Evolutionary conservation across 2,113 vertebrate genomes (phyloP).

Genomic region (Todiramphus chloris): DNA sequence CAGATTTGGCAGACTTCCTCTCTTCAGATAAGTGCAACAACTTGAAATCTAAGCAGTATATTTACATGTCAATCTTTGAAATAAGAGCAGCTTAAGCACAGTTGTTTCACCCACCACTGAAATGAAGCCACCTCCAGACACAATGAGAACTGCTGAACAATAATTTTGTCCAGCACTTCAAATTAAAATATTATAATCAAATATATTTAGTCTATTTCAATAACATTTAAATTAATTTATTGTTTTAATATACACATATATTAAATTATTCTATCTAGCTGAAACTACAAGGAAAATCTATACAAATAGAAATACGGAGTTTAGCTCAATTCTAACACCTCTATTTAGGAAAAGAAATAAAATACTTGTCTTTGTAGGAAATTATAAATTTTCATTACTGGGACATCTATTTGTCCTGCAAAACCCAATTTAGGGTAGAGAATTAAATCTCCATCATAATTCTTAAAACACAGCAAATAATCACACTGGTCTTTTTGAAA

Average conservation of each 20-base stretch:
- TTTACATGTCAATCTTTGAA: constrained; percentile 24
- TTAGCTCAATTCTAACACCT: neutral
- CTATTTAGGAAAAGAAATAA: neutral
- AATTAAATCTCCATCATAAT: neutral
- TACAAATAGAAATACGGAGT: neutral
- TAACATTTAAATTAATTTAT: neutral
- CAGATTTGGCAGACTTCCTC: neutral
- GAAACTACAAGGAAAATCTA: neutral
- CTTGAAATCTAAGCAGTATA: constrained; percentile 27
- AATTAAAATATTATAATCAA: neutral
- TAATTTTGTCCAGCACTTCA: neutral
- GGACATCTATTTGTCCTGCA: neutral
- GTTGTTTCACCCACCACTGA: constrained; percentile 13
- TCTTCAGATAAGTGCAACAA: constrained; percentile 28
- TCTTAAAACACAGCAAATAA: neutral
- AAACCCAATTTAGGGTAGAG: neutral
- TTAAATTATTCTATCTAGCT: neutral
- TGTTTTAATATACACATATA: neutral
- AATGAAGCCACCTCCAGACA: neutral
- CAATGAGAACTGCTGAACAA: constrained; percentile 1
- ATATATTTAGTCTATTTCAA: neutral
- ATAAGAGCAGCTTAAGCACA: constrained; percentile 16
- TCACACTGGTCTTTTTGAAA: neutral
- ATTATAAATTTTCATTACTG: neutral
- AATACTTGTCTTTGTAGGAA: neutral